Base-by-base conservation (phyloP, 2,797 vertebrate genomes). In the Ctenochaetus hawaiiensis region DNA sequence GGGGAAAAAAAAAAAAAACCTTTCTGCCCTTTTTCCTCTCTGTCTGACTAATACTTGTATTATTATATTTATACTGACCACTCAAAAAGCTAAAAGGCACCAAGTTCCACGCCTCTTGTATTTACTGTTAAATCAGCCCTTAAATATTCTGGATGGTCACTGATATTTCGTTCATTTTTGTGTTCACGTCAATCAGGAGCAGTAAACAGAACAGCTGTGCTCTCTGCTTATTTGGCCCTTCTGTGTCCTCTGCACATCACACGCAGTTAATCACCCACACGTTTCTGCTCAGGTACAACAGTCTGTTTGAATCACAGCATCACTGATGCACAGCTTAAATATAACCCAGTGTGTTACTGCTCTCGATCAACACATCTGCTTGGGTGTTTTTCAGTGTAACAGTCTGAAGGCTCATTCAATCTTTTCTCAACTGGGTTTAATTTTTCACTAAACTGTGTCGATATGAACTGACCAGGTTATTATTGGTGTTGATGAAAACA, bases 1-100 rank as follows among this genome's bases (percentile, higher is more conserved):
- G 60, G n/a, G n/a, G n/a, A n/a, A n/a, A n/a, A 74, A 82, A 59
- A 34, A 74, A 82, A 77, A 64, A 59, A 73, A 54, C 34, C 16
- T 23, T 58, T n/a, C 43, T 72, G 58, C 48, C 47, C 53, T 70
- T 76, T 72, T 77, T 34, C 30, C 45, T 20, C 63, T 64, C 48
- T 41, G 2, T 41, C 39, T 41, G 39, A 41, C 39, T 12, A 41
- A 9, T 41, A 41, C 11, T 9, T 41, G 39, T 41, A 41, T 41
- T 41, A 41, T 34, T 34, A 34, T 7, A 34, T 41, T 41, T 41
- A 12, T 41, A 41, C 4, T 41, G 39, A 41, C 39, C 11, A 41
- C 11, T 41, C 39, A 41, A 34, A 44, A 74, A 52, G 22, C 34
- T 11, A 52, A 51, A 52, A 23, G 20, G 13, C 22, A 61, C 41